Base-by-base conservation (phyloP, 2,888 invertebrate genomes). In the Cepaea hortensis region DNA sequence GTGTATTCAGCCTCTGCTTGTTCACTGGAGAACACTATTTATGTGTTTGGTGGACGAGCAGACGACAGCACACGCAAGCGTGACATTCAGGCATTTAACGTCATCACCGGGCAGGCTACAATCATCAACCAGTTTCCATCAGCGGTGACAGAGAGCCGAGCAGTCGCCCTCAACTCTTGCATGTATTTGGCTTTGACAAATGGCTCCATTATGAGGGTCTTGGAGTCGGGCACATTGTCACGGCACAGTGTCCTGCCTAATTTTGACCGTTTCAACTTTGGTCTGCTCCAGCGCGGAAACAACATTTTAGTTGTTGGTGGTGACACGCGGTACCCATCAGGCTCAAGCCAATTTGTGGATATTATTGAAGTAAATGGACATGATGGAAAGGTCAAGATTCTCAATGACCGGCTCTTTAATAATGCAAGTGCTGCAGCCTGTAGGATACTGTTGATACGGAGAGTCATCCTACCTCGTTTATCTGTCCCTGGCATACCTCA, bases 201-300 rank as follows among this genome's bases (percentile, higher is more conserved):
- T 81, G 90, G 90, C 11, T 88, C 76, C 15, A 87, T 90, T 46
- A 86, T 89, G 88, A 90, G 87, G 84, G 88, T 90, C 46, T 82
- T 88, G 50, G 89, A 88, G 80, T 88, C 89, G 61, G 90, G 90
- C 13, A 79, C 88, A 23, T 80, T 90, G 48, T 88, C 86, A 35
- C 73, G 86, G 15, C 87, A 87, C 61, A 87, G 88, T 72, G 87
- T 81, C 62, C 86, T 90, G 9, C 88, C 90, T 55, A 90, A 90
- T 87, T 90, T 90, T 87, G 90, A 90, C 79, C 87, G 90, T 15
- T 90, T 89, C 85, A 90, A 90, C 85, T 90, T 90, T 87, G 90
- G 90, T 11, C 87, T 90, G 70, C 88, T 88, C 3, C 85, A 86
- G 18, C 87, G 87, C 15, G 87, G 86, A 3, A 84, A 81, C 35